A percentile compares a stretch with the other conserved stretches of the same genome.
Evolutionary conservation across 1,140 invertebrate genomes (phyloP).

Genomic region (Bombus superbus): DNA sequence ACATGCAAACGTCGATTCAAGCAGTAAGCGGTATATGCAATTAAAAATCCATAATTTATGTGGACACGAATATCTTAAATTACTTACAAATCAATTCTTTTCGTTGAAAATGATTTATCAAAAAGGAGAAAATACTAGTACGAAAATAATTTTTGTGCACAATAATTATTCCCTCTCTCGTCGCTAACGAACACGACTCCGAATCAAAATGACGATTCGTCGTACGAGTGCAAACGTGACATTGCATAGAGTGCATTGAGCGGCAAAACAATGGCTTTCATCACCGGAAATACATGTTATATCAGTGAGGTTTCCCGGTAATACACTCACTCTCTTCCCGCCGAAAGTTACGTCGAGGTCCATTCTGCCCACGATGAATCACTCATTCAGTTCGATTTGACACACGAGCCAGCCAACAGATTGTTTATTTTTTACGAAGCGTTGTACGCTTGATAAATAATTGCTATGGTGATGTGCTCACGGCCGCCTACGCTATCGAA

Average conservation of each 20-base stretch:
- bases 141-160: not conserved
- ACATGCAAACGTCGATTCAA: not conserved
- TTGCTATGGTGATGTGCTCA: conserved; percentile 23
- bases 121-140: not conserved
- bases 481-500: not conserved
- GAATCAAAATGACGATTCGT: not conserved
- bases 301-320: conserved; percentile 26
- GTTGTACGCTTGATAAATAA: conserved; percentile 15
- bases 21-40: not conserved
- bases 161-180: not conserved
- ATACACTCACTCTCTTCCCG: conserved; percentile 49
- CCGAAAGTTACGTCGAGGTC: conserved; percentile 43
- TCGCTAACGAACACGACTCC: too few species aligned
- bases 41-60: not conserved
- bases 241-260: not conserved
- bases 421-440: conserved; percentile 32
- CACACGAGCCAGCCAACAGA: not conserved
- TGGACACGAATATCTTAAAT: too few species aligned
- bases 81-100: not conserved
- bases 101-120: too few species aligned
- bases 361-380: conserved; percentile 38
- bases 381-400: conserved; percentile 51
- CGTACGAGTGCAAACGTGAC: not conserved
- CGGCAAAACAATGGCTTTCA: conserved; percentile 37
- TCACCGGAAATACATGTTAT: conserved; percentile 34